Percentiles rank a stretch among this genome's conserved stretches.
Conservation (phyloP, 2,113 vertebrate genomes). For the Phylloscopus whistleri region DNA sequence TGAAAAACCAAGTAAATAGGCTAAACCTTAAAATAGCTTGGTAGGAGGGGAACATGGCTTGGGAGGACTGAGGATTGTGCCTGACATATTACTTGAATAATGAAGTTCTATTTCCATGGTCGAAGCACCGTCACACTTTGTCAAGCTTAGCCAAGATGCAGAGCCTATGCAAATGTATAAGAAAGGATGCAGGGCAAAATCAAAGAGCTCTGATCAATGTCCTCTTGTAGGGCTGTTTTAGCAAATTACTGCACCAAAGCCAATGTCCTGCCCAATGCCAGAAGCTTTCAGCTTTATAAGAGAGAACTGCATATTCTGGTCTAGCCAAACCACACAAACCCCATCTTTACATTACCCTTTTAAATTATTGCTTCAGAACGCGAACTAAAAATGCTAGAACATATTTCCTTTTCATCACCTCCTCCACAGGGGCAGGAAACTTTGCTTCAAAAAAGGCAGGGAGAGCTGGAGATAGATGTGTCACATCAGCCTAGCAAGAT, state of each 20-base stretch:
- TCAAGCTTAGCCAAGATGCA: background rate
- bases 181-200: background rate
- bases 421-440: background rate
- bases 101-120: background rate
- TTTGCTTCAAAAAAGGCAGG: background rate
- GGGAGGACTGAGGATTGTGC: background rate
- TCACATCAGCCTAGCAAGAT: background rate
- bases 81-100: background rate
- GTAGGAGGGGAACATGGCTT: background rate
- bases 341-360: background rate
- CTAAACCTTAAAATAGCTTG: conserved; percentile 2
- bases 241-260: background rate
- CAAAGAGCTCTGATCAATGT: background rate
- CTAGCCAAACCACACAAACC: background rate
- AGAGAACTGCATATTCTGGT: background rate
- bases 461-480: background rate
- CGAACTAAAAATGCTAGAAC: background rate
- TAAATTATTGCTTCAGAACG: background rate
- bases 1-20: background rate
- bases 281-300: background rate
- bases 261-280: background rate
- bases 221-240: background rate
- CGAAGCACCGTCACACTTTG: background rate
- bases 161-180: background rate
- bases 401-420: background rate